A percentile compares a stretch with the other conserved stretches of the same genome.
Conservation (phyloP, 2,888 invertebrate species). For the Diadegma fenestrale region DNA sequence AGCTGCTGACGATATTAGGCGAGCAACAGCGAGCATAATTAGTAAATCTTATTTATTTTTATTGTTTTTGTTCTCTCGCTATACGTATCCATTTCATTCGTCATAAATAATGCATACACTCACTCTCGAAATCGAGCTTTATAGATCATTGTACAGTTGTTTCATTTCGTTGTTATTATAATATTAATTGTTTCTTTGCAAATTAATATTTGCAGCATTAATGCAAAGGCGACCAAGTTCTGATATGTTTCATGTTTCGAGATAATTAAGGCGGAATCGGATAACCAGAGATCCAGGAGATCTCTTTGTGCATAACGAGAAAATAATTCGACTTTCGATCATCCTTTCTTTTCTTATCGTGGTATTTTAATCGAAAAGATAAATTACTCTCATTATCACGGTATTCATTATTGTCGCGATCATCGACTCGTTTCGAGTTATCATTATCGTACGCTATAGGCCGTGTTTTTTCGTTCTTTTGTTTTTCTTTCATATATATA, state of each 20-base stretch:
- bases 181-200: conserved; percentile 44
- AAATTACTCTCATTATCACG: conserved; percentile 28
- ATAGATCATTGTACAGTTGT: conserved; percentile 43
- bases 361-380: not conserved
- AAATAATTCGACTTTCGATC: not conserved
- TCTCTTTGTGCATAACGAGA: conserved; percentile 3
- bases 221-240: conserved; percentile 75
- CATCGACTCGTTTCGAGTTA: conserved; percentile 49
- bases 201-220: conserved; percentile 55
- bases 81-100: conserved; percentile 42
- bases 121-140: conserved; percentile 36
- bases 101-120: conserved; percentile 52
- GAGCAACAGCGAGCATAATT: conserved; percentile 53
- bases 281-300: conserved; percentile 37
- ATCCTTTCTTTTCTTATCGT: not conserved
- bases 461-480: conserved; percentile 20
- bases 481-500: not conserved
- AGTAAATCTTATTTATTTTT: conserved; percentile 8
- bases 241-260: conserved; percentile 78
- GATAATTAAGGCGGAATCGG: conserved; percentile 71
- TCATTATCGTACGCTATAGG: conserved; percentile 47
- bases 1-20: conserved; percentile 55
- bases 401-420: conserved; percentile 65
- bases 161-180: conserved; percentile 40
- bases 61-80: conserved; percentile 38